A percentile compares a stretch with the other conserved stretches of the same genome.
Evolutionary conservation across 2,113 vertebrate species (phyloP).

Genomic region (Nesospiza acunhae): DNA sequence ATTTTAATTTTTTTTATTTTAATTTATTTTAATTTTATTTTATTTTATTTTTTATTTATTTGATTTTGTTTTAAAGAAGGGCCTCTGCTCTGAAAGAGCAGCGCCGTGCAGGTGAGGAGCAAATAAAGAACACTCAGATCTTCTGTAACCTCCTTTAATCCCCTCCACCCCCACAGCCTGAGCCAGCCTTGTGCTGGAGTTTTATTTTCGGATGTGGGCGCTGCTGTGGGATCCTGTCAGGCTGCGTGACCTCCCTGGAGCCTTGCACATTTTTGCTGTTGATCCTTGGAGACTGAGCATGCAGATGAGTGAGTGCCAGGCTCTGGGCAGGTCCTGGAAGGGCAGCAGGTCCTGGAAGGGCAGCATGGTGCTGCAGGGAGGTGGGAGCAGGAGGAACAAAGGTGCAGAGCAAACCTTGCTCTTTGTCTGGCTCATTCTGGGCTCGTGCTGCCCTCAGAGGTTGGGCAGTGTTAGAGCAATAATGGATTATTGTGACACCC

Average conservation of each 20-base stretch:
- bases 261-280: not conserved
- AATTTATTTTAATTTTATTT: too few species aligned
- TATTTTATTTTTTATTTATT: too few species aligned
- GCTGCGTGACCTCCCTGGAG: not conserved
- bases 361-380: not conserved
- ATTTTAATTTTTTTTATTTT: too few species aligned
- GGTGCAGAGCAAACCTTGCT: not conserved
- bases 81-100: not conserved
- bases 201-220: not conserved
- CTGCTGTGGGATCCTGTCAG: not conserved
- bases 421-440: not conserved
- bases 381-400: not conserved
- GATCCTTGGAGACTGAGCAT: not conserved
- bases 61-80: not conserved
- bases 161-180: not conserved
- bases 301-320: not conserved
- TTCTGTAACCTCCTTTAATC: not conserved
- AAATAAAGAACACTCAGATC: not conserved
- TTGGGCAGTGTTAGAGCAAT: not conserved
- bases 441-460: not conserved
- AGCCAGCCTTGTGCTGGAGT: not conserved
- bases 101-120: not conserved
- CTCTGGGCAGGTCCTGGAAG: not conserved
- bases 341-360: not conserved
- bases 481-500: too few species aligned